Evolutionary conservation across 2,113 vertebrate species (phyloP).

Genomic region (Lonchura striata): DNA sequence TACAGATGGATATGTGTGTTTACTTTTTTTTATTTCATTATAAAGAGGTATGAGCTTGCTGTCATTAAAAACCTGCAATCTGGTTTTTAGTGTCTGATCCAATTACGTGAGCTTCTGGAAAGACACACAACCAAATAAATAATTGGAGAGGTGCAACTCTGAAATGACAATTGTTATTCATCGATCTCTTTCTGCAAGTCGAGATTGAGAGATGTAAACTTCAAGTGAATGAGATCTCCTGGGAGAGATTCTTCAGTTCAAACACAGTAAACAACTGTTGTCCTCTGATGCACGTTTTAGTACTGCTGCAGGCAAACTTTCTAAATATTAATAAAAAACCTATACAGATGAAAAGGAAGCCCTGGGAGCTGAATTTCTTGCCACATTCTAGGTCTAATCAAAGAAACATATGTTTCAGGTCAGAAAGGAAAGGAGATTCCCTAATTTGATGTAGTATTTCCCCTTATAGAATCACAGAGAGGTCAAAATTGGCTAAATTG

Average conservation of each 20-base stretch:
- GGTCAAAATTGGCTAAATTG: neutral
- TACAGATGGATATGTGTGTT: conserved; percentile 28
- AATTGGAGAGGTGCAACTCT: conserved; percentile 78
- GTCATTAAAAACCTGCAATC: conserved; percentile 79
- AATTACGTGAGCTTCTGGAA: conserved; percentile 82
- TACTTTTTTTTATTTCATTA: conserved; percentile 46
- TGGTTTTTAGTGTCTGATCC: conserved; percentile 84
- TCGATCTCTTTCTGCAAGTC: conserved; percentile 79
- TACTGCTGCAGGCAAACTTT: conserved; percentile 88
- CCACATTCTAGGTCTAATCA: conserved; percentile 28
- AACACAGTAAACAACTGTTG: conserved; percentile 91
- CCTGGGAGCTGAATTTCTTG: conserved; percentile 45
- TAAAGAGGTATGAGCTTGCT: conserved; percentile 76
- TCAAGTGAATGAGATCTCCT: conserved; percentile 81
- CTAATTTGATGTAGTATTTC: neutral
- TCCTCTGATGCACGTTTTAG: conserved; percentile 90
- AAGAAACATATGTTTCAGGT: conserved; percentile 15
- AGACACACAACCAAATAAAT: conserved; percentile 83
- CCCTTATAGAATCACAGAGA: neutral
- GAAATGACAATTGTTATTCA: conserved; percentile 85
- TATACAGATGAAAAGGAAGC: conserved; percentile 50
- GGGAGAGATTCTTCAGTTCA: conserved; percentile 85
- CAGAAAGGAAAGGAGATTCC: neutral
- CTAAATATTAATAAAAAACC: conserved; percentile 77
- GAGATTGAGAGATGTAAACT: conserved; percentile 81